Base-by-base conservation (phyloP, 2,113 vertebrate species). In the Mesoclemmys tuberculata region DNA sequence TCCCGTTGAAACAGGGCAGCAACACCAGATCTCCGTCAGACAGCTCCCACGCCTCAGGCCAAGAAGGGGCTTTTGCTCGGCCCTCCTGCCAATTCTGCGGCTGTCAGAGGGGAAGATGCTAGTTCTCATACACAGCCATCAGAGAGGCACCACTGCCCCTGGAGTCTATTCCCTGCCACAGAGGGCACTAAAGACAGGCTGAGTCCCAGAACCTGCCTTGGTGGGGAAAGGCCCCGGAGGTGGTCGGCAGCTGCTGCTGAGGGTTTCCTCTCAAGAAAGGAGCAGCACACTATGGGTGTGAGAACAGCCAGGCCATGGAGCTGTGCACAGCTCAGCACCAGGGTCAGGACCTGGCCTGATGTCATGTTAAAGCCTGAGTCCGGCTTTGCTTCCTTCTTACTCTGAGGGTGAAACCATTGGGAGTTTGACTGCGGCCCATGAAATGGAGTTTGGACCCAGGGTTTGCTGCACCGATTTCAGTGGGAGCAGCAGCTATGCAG, bases 401-500 rank as follows among this genome's bases (percentile, higher is more conserved):
- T 5, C 54, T 54, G 54, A 8, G 54, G 35, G 41, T 46, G 3
- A 1, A 74, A 3, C 2, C 12, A 54, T 19, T 4, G 80, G 64
- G 52, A 55, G 1, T 64, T n/a, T 35, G 58, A 41, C 54, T 35
- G 14, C 51, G 86, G 7, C 75, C 6, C 8, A 64, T 2, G 9
- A 87, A 48, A 4, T 56, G 12, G 27, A 82, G 56, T 82, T 27
- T 26, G 14, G 78, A 49, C 48, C 64, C 14, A 27, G 2, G 6
- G 22, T 2, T 78, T 19, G 64, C 10, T 2, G 2, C 48, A 41
- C 55, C 46, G 22, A 10, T 13, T 87, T 88, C 41, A 68, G 11
- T 64, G 64, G 51, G 1, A 3, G 4, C 10, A 77, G 3, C 14
- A 3, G 10, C 11, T 6, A 4, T 1, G 1, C 5, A 80, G 3